phyloP scores from a whole-genome alignment of 2,797 vertebrate genomes.

The Arctocebus calabarensis region DNA sequence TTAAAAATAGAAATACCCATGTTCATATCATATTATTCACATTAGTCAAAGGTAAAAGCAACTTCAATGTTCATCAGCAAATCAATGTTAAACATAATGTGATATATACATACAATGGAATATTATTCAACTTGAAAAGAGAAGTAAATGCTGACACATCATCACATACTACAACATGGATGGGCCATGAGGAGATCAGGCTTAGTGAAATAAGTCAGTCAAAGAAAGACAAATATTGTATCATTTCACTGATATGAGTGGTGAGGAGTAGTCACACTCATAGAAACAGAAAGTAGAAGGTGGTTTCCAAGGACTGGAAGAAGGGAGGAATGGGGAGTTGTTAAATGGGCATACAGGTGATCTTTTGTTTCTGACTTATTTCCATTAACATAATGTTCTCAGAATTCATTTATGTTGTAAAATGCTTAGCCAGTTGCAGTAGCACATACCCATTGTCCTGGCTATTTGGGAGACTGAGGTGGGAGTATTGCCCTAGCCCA shows the following conservation, averaged over 20 bases:
- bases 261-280: neutral
- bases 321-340: neutral
- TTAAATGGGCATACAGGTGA: neutral
- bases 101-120: neutral
- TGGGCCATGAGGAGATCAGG: neutral
- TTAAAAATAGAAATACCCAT: neutral
- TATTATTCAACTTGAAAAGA: neutral
- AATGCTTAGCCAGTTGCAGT: too few species aligned
- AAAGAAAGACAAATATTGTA: neutral
- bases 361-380: too few species aligned
- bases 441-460: too few species aligned
- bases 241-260: neutral
- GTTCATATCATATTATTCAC: neutral
- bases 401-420: too few species aligned
- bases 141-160: neutral
- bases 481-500: too few species aligned
- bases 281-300: neutral
- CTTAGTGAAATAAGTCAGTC: neutral
- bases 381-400: too few species aligned
- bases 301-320: neutral
- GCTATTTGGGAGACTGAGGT: too few species aligned
- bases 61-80: neutral
- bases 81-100: constrained; percentile 5
- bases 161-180: neutral
- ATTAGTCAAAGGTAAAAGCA: neutral